Conservation (phyloP, 1,140 invertebrate species). For the Halictus rubicundus region DNA sequence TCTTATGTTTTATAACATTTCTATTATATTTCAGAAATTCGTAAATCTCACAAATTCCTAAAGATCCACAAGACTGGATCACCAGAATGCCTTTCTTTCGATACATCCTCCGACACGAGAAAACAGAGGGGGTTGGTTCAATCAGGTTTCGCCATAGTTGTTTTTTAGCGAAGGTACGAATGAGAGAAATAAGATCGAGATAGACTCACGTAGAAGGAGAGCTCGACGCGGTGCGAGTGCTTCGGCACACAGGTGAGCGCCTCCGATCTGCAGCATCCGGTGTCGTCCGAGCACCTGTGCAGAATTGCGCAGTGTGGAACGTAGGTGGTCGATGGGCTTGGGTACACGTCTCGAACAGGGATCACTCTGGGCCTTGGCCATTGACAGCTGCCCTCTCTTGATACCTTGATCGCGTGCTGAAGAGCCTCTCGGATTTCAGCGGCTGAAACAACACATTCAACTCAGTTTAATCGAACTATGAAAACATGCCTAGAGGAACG, state of each 20-base stretch:
- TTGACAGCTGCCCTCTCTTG: constrained; percentile 83
- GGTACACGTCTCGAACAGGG: constrained; percentile 83
- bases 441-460: constrained; percentile 57
- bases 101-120: no score
- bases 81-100: no score
- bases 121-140: no score
- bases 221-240: constrained; percentile 82
- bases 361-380: constrained; percentile 84
- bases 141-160: no score
- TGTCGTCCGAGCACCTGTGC: constrained; percentile 88
- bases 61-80: no score
- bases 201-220: constrained; percentile 87
- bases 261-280: constrained; percentile 86
- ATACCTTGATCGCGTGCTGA: constrained; percentile 82
- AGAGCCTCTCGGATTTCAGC: constrained; percentile 79
- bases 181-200: neutral
- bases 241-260: constrained; percentile 85
- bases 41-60: no score
- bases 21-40: no score
- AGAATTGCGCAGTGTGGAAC: constrained; percentile 87
- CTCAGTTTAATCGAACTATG: neutral
- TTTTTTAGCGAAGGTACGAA: no score
- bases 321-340: constrained; percentile 86
- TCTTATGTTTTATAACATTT: no score
- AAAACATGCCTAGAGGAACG: no score